phyloP scores from a whole-genome alignment of 2,113 vertebrate genomes.

The Poicephalus gulielmi region DNA sequence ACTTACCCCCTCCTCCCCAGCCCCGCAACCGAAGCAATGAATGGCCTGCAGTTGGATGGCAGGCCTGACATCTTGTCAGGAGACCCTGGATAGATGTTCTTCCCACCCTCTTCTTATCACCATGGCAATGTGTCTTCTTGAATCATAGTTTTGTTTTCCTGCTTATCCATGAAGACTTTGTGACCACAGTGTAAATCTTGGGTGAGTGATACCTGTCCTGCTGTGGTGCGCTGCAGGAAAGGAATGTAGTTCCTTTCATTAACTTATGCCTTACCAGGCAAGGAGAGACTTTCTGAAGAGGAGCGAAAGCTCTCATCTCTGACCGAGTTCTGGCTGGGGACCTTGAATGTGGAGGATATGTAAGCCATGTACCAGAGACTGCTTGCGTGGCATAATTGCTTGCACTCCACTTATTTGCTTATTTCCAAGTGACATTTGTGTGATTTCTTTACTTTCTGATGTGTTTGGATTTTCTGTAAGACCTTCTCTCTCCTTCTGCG shows the following conservation, averaged over 20 bases:
- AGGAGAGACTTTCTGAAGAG: not conserved
- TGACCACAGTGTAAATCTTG: not conserved
- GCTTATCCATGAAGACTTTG: not conserved
- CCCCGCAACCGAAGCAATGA: not conserved
- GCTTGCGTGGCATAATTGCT: not conserved
- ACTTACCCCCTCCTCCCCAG: too few relatives aligned
- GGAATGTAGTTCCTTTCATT: not conserved
- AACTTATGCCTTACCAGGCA: not conserved
- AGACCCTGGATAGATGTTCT: not conserved
- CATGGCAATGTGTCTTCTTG: accelerated
- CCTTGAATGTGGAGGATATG: not conserved
- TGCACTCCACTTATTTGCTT: not conserved
- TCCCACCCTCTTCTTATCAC: too few relatives aligned
- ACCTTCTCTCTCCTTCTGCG: not conserved
- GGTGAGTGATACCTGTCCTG: not conserved
- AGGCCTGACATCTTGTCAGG: not conserved
- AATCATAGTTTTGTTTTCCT: not conserved
- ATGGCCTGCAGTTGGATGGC: not conserved
- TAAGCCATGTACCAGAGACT: not conserved
- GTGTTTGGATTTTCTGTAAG: not conserved
- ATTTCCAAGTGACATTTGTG: not conserved
- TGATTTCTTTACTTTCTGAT: not conserved
- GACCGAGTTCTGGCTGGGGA: not conserved
- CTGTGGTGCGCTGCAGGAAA: not conserved
- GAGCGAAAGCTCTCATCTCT: not conserved